Conservation (phyloP, 1,140 invertebrate genomes). For the Monochamus saltuarius region DNA sequence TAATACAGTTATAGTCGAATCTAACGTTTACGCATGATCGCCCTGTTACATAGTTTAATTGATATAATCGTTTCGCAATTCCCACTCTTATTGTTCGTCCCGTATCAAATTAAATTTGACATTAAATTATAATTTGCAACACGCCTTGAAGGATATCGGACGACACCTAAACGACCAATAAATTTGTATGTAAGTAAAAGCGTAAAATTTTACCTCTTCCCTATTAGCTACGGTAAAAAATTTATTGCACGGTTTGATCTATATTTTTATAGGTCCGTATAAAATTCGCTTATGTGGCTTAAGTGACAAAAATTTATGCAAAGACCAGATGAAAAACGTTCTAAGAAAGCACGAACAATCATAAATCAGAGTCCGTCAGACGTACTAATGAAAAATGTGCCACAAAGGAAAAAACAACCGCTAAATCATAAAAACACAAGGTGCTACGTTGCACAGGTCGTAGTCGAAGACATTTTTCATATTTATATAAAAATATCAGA, state of each 20-base stretch:
- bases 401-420: conserved; percentile 25
- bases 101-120: too few species aligned
- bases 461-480: neutral
- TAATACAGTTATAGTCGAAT: too few species aligned
- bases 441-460: conserved; percentile 12
- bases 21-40: too few species aligned
- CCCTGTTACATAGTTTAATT: too few species aligned
- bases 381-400: conserved; percentile 36
- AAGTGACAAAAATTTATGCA: conserved; percentile 38
- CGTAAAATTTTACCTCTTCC: neutral
- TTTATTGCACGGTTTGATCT: conserved; percentile 32
- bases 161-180: neutral
- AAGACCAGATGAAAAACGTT: conserved; percentile 31
- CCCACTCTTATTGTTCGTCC: too few species aligned
- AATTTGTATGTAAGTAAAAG: neutral
- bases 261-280: conserved; percentile 34
- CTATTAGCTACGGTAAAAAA: conserved; percentile 20
- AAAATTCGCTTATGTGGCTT: conserved; percentile 37
- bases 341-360: conserved; percentile 26
- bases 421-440: conserved; percentile 22
- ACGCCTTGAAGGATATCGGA: neutral
- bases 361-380: conserved; percentile 31
- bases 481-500: too few species aligned
- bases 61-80: too few species aligned
- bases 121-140: too few species aligned